Base-by-base conservation (phyloP, 1,140 invertebrate genomes). In the Aphelinus atriplicis region DNA sequence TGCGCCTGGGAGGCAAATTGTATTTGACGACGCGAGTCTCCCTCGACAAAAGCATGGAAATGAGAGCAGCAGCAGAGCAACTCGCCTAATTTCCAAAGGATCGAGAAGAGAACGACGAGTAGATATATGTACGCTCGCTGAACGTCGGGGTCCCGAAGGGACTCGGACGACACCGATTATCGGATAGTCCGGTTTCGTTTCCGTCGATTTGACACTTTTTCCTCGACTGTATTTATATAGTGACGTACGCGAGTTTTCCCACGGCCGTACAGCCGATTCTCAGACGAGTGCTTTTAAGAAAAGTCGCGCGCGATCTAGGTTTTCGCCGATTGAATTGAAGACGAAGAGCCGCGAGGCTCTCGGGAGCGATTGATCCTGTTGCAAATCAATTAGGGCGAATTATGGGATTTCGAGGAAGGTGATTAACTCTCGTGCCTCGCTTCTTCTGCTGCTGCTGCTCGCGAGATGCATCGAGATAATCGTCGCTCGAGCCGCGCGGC, bases 1-100 rank as follows among this genome's bases (percentile, higher is more conserved):
- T 47, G 48, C 48, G 57, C 51, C 55, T 2, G 67, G 26, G 42
- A 60, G 66, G 46, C 10, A 75, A 75, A 75, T 75, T 75, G 55
- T 75, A 75, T 75, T 75, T 75, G 67, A 75, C 73, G 73, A 64
- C 42, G 58, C 26, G 61, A 69, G 56, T 2, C 6, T 53, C 53
- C 7, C 53, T 57, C 72, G 56, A 75, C 68, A 75, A 75, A 75
- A 71, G 73, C 68, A 75, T 75, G 68, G 73, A 75, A 75, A 75
- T 75, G 73, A 75, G 68, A 66, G 50, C 51, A 7, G 56, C 26
- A 43, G 51, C 26, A 26, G 26, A 26, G 26, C 26, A 26, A 0
- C 26, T 26, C 56, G 60, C 50, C 61, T 75, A 75, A 75, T 75
- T 75, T 42, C 47, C 57, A 51, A 48, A 70, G 68, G 56, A 69